Percentiles rank a stretch among this genome's conserved stretches.
These are phyloP conservation scores for Stomatorhinus ivindoensis DNA, from an alignment of 2,113 vertebrate species.

Conservation along the genomic window DNA sequence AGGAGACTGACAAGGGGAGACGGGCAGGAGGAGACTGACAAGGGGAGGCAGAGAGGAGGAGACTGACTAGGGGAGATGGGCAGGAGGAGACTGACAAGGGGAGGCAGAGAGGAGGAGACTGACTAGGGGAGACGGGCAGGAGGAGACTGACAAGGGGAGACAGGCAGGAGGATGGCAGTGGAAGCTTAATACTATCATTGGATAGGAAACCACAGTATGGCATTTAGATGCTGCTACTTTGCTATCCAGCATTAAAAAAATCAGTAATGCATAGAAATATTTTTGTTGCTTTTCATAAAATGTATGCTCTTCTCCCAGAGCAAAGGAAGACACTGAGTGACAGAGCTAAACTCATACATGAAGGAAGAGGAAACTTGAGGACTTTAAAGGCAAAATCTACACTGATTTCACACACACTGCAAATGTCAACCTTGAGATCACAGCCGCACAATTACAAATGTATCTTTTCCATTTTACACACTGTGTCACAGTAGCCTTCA, in stretches of 20 bases:
- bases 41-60: too few species aligned
- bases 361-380: background rate
- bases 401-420: constrained; percentile 2
- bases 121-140: background rate
- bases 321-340: constrained; percentile 28
- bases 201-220: background rate
- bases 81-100: background rate
- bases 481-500: background rate
- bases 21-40: too few species aligned
- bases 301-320: background rate
- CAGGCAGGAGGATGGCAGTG: background rate
- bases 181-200: background rate
- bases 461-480: background rate
- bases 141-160: background rate
- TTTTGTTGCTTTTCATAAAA: background rate
- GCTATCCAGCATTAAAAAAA: background rate
- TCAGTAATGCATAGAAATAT: background rate
- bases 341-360: background rate
- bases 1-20: too few species aligned
- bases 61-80: too few species aligned
- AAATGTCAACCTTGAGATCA: background rate
- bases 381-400: background rate
- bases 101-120: background rate
- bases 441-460: background rate
- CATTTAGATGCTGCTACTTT: background rate